phyloP scores from a whole-genome alignment of 1,140 invertebrate species.

The Anoplolepis gracilipes region DNA sequence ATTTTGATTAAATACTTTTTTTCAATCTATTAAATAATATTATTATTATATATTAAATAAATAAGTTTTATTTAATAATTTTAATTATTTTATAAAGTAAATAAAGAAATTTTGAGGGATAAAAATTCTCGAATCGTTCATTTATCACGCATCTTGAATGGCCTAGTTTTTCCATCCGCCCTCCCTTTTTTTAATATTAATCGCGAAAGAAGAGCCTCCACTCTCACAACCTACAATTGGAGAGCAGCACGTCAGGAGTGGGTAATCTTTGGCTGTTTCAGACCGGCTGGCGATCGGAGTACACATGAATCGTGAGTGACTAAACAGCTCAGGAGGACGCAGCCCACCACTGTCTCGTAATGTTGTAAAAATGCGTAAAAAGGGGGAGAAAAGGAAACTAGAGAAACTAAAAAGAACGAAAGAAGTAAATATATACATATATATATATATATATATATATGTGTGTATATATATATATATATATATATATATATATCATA shows the following conservation, averaged over 20 bases:
- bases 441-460: background rate
- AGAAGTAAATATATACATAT: no score
- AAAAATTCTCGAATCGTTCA: no score
- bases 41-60: no score
- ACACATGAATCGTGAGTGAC: conserved; percentile 84
- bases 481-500: no score
- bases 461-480: no score
- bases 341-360: conserved; percentile 79
- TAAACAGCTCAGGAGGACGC: conserved; percentile 80
- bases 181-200: background rate
- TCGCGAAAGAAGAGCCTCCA: conserved; percentile 20
- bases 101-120: no score
- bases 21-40: no score
- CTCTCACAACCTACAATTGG: conserved; percentile 23
- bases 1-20: no score
- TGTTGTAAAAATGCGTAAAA: conserved; percentile 71
- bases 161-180: background rate
- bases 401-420: conserved; percentile 3
- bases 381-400: conserved; percentile 41
- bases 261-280: conserved; percentile 77
- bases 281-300: conserved; percentile 86
- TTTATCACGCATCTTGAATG: no score
- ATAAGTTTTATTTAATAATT: no score
- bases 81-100: no score
- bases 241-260: conserved; percentile 35